A percentile compares a stretch with the other conserved stretches of the same genome.
These are phyloP conservation scores for Nebria salina DNA, from an alignment of 2,888 invertebrate genomes.

Conservation along the genomic window DNA sequence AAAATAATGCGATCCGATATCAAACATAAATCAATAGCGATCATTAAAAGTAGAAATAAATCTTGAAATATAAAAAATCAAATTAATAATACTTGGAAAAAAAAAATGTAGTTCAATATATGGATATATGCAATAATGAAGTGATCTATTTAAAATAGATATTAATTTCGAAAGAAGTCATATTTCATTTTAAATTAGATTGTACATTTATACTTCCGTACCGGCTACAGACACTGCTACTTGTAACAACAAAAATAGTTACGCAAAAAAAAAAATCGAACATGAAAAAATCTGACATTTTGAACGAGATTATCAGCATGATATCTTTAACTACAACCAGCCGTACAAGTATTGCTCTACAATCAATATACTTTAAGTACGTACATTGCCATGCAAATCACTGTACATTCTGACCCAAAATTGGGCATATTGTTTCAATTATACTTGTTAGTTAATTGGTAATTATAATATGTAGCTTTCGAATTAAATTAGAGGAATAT, in stretches of 20 bases:
- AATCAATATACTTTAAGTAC: background rate
- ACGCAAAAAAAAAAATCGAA: constrained; percentile 32
- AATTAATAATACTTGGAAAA: constrained; percentile 16
- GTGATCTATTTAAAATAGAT: constrained; percentile 44
- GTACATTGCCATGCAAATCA: background rate
- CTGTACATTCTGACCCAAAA: background rate
- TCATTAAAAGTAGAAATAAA: constrained; percentile 37
- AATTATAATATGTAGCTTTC: no score
- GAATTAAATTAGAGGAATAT: background rate
- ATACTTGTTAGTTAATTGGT: no score
- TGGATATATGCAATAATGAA: constrained; percentile 32
- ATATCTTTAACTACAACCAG: background rate
- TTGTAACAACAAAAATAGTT: constrained; percentile 7
- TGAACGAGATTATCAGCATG: constrained; percentile 33
- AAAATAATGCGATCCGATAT: background rate
- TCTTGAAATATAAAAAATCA: constrained; percentile 27
- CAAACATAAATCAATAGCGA: constrained; percentile 35
- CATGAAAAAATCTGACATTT: constrained; percentile 39
- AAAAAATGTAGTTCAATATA: background rate
- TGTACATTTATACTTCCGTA: constrained; percentile 38
- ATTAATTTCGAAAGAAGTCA: constrained; percentile 44
- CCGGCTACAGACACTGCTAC: constrained; percentile 20
- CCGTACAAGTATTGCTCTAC: background rate
- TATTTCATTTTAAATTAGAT: constrained; percentile 44
- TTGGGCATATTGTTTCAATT: no score